phyloP scores from a whole-genome alignment of 2,888 invertebrate genomes.

The Cephus spinipes region DNA sequence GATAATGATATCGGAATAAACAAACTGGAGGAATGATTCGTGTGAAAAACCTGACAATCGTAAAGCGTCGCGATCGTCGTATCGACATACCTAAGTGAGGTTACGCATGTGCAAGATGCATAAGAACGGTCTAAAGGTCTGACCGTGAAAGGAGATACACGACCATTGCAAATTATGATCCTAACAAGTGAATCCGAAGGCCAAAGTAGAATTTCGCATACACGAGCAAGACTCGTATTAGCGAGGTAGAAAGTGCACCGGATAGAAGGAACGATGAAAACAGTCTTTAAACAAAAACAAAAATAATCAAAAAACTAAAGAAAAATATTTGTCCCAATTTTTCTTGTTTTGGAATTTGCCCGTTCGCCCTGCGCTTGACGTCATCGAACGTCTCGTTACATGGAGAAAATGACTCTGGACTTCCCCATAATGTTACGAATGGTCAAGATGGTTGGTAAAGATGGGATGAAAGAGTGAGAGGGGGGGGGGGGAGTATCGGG shows the following conservation, averaged over 20 bases:
- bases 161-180: not conserved
- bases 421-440: not conserved
- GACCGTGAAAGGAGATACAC: not conserved
- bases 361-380: constrained; percentile 2
- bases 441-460: not conserved
- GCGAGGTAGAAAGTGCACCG: not conserved
- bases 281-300: not conserved
- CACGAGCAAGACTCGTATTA: not conserved
- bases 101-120: not conserved
- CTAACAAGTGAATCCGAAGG: not conserved
- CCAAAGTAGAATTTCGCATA: not conserved
- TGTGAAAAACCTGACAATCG: not conserved
- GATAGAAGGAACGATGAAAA: not conserved
- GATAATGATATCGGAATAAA: not conserved
- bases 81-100: not conserved
- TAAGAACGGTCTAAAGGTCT: not conserved
- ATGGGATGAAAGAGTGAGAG: not conserved
- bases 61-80: not conserved
- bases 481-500: not conserved
- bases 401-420: not conserved
- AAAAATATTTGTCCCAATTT: not conserved
- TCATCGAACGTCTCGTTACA: not conserved
- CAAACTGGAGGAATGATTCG: not conserved
- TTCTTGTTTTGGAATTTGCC: not conserved
- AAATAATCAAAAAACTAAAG: not conserved